A percentile compares a stretch with the other conserved stretches of the same genome.
Conservation (phyloP, 2,888 invertebrate species). For the Eupithecia pulchellata region DNA sequence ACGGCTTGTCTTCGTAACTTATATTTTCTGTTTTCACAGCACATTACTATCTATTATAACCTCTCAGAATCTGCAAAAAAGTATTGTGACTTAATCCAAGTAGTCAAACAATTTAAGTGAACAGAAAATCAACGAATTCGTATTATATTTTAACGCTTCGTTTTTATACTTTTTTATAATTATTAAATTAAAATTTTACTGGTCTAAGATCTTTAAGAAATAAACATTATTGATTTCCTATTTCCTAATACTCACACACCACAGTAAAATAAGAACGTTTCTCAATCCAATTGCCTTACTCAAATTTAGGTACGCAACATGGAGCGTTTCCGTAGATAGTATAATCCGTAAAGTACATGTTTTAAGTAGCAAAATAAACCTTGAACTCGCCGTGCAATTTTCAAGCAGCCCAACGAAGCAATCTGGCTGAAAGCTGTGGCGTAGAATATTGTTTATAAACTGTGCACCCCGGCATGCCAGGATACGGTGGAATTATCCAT, state of each 20-base stretch:
- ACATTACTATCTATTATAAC: not conserved
- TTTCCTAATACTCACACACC: not conserved
- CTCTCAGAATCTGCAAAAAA: not conserved
- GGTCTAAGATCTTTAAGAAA: too few relatives aligned
- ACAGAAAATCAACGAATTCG: too few relatives aligned
- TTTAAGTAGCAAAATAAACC: constrained; percentile 15
- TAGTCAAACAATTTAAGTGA: too few relatives aligned
- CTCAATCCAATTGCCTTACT: not conserved
- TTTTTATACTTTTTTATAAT: too few relatives aligned
- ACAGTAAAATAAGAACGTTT: not conserved
- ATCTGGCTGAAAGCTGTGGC: constrained; percentile 31
- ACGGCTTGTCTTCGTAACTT: too few relatives aligned
- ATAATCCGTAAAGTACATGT: constrained; percentile 20
- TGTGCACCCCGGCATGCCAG: constrained; percentile 6
- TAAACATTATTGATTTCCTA: too few relatives aligned
- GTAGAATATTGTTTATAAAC: constrained; percentile 36
- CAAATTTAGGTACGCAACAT: not conserved
- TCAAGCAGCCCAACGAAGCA: constrained; percentile 29
- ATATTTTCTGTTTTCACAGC: too few relatives aligned
- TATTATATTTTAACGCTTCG: too few relatives aligned
- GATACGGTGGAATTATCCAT: constrained; percentile 18
- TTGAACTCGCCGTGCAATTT: constrained; percentile 28
- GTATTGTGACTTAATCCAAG: too few relatives aligned
- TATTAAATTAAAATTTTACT: too few relatives aligned
- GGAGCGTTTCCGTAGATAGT: constrained; percentile 7